Conservation (phyloP, 2,797 vertebrate genomes). For the Pygocentrus nattereri region DNA sequence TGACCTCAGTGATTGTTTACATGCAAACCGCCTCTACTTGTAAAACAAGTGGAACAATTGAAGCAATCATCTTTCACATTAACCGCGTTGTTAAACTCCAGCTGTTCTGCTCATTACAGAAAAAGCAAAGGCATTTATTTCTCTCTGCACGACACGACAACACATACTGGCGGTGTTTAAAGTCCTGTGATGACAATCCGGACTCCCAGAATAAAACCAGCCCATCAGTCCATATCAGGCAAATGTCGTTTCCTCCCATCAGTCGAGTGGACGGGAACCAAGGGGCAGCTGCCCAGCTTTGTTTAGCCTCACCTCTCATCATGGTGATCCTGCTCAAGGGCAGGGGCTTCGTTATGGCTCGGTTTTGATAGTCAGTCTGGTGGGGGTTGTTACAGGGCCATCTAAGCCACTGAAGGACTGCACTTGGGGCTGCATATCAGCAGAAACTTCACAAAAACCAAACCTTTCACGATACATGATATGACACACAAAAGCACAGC, state of each 20-base stretch:
- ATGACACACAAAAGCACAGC: too few relatives aligned
- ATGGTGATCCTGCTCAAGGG: conserved; percentile 67
- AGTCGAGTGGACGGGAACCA: conserved; percentile 42
- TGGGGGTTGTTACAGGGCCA: conserved; percentile 32
- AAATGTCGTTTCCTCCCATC: conserved; percentile 57
- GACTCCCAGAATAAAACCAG: conserved; percentile 5
- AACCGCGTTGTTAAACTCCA: conserved; percentile 69
- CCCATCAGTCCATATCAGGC: neutral
- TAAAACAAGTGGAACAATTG: conserved; percentile 54
- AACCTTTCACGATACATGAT: too few relatives aligned
- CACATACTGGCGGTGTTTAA: conserved; percentile 22
- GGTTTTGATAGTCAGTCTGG: conserved; percentile 46
- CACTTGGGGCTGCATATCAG: too few relatives aligned
- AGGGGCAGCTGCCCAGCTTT: conserved; percentile 70
- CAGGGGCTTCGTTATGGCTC: conserved; percentile 68
- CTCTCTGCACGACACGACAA: neutral
- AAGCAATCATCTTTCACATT: conserved; percentile 66
- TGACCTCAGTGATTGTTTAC: conserved; percentile 54
- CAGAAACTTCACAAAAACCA: too few relatives aligned
- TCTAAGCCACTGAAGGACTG: conserved; percentile 43
- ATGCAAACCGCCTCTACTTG: conserved; percentile 57
- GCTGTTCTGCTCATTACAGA: conserved; percentile 26
- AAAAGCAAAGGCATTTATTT: conserved; percentile 2
- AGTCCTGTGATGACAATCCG: conserved; percentile 22
- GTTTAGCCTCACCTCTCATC: conserved; percentile 68